Base-by-base conservation (phyloP, 1,140 invertebrate species). In the Pseudomyrmex gracilis region DNA sequence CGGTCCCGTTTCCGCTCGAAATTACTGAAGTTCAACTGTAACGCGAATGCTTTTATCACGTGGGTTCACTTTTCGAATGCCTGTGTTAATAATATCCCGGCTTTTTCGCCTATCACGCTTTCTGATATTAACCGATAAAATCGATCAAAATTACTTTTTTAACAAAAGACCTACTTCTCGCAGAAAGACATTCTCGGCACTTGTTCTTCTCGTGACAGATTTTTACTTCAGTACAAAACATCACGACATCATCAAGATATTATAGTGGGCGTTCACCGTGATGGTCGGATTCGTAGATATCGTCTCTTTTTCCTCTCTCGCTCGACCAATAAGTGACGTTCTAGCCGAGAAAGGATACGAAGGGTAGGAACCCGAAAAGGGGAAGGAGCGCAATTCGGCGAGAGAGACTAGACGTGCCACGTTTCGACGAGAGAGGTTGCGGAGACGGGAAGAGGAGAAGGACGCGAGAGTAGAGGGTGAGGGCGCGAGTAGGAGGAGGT, bases 301-400 rank as follows among this genome's bases (percentile, higher is more conserved):
- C 85, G 84, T 86, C 84, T 85, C 85, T 88, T 89, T 89, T 88
- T 89, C 87, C 73, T 82, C 82, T 84, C 77, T 73, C 82, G 77
- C 85, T 89, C 86, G 87, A 90, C 85, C 90, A 92, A 92, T 93
- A 93, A 93, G 90, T 93, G 92, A 92, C 91, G 91, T 93, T 92
- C 87, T 90, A 91, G 90, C 83, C 85, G 87, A 86, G 87, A 89
- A 87, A 90, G 91, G 90, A 91, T 91, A 90, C 82, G 85, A 76
- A 84, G 84, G 83, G 66, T 73, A 83, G 84, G 82, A 86, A 73
- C 73, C 49, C 20, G 60, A 63, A 74, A 73, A 55, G 64, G 60
- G 71, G 76, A 47, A 70, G 76, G 34, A 34, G 34, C 34, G 76
- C 76, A 80, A 80, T 80, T 80, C 76, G 76, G 68, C 53, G 67